Evolutionary conservation across 2,888 invertebrate genomes (phyloP).

Genomic region (Hyposoter dolosus): DNA sequence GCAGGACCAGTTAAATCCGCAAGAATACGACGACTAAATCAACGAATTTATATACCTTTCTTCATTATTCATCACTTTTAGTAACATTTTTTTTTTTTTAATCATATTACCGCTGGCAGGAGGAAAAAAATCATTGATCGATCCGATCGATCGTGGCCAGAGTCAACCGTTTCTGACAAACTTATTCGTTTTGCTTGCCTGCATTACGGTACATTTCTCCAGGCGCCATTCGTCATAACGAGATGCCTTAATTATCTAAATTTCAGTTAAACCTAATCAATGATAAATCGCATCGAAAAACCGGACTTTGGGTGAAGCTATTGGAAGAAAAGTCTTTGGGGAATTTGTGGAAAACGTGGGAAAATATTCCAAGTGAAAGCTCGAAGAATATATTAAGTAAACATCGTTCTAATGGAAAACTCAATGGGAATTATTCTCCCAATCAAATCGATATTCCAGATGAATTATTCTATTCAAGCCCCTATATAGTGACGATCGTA

Average conservation of each 20-base stretch:
- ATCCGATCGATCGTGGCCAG: conserved; percentile 14
- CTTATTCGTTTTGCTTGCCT: background rate
- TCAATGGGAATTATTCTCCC: conserved; percentile 8
- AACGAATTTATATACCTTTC: conserved; percentile 53
- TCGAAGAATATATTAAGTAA: background rate
- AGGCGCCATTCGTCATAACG: background rate
- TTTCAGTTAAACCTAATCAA: background rate
- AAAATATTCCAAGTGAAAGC: conserved; percentile 1
- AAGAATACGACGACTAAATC: conserved; percentile 67
- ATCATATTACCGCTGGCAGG: background rate
- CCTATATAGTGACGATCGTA: background rate
- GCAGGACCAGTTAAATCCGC: conserved; percentile 31
- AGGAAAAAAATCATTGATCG: conserved; percentile 21
- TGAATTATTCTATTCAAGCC: background rate
- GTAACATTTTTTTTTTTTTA: conserved; percentile 14
- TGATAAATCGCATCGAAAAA: conserved; percentile 14
- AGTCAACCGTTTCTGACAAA: background rate
- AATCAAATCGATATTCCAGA: background rate
- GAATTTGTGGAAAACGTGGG: conserved; percentile 7
- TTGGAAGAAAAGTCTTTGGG: background rate
- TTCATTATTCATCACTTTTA: conserved; percentile 1
- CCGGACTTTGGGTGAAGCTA: background rate
- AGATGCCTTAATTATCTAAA: background rate
- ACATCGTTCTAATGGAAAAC: background rate
- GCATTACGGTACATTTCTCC: conserved; percentile 27